Conservation (phyloP, 2,888 invertebrate genomes). For the Drosophila robusta region DNA sequence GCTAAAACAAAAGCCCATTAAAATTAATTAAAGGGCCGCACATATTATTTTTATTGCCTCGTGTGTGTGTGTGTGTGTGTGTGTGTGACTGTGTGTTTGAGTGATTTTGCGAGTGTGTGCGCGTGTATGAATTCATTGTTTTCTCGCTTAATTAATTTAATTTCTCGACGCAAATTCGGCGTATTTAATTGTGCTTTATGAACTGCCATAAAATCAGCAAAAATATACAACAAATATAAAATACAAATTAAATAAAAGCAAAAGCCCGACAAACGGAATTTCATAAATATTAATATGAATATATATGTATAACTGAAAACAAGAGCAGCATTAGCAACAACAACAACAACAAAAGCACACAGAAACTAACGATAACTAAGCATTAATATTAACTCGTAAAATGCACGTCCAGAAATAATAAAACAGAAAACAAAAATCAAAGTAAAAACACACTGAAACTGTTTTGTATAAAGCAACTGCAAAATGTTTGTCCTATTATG, state of each 20-base stretch:
- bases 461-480: conserved; percentile 42
- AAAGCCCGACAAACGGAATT: conserved; percentile 47
- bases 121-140: conserved; percentile 52
- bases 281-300: conserved; percentile 65
- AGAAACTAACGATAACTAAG: conserved; percentile 68
- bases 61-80: conserved; percentile 33
- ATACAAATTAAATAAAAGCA: conserved; percentile 39
- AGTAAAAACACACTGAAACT: conserved; percentile 33
- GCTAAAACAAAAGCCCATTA: conserved; percentile 72
- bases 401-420: conserved; percentile 71
- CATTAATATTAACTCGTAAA: conserved; percentile 47
- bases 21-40: conserved; percentile 79
- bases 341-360: conserved; percentile 42
- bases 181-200: conserved; percentile 79
- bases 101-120: conserved; percentile 34
- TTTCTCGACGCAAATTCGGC: conserved; percentile 71
- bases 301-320: conserved; percentile 51
- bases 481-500: conserved; percentile 71
- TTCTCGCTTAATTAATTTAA: conserved; percentile 78
- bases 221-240: conserved; percentile 32
- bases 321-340: conserved; percentile 36
- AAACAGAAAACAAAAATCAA: conserved; percentile 7
- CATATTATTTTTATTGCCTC: conserved; percentile 72
- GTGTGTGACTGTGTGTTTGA: conserved; percentile 11
- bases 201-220: conserved; percentile 79